Evolutionary conservation across 1,140 invertebrate genomes (phyloP), one percentile per base, ranked within the genome.

Genomic region (Drosophila arizonae): DNA sequence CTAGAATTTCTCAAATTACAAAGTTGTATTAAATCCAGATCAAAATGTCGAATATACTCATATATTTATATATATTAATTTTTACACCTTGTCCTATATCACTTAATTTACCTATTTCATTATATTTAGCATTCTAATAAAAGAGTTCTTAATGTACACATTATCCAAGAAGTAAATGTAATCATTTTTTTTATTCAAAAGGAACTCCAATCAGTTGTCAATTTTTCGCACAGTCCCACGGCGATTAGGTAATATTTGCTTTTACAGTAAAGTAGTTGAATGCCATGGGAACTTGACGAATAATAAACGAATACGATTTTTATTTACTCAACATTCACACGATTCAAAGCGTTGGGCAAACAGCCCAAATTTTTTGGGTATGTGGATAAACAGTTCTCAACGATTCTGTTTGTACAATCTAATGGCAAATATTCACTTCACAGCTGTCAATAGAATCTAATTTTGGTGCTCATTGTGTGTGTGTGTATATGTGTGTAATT

Each of bases 381-480:
- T 17, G 17, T 55, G 65, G 24, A 15, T 72, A 68, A 46, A 50
- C 33, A 36, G 67, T 36, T 33, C 39, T 36, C 41, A 54, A 67
- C 17, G 58, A 45, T 64, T 57, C 41, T 70, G 77, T 79, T 79
- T 69, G 45, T 43, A 21, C 72, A 79, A 62, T 41, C 67, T 82
- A 81, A 82, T 71, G 65, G 56, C 48, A 64, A 58, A 41, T 74
- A 69, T 81, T 81, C 65, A 77, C 71, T 45, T 75, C 52, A 48
- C 6, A 36, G 72, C 61, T 48, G 52, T 26, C 43, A 70, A 58
- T 45, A 65, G 67, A 63, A 69, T 55, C 28, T 45, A 52, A 62
- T 50, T 26, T n/a, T 51, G 13, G 50, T 50, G 24, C 11, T 50
- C 48, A 15, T 6, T 26, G 26, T 30, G 50, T 28, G 24, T 28